Base-by-base conservation (phyloP, 2,113 vertebrate species). In the Sceloporus tristichus region DNA sequence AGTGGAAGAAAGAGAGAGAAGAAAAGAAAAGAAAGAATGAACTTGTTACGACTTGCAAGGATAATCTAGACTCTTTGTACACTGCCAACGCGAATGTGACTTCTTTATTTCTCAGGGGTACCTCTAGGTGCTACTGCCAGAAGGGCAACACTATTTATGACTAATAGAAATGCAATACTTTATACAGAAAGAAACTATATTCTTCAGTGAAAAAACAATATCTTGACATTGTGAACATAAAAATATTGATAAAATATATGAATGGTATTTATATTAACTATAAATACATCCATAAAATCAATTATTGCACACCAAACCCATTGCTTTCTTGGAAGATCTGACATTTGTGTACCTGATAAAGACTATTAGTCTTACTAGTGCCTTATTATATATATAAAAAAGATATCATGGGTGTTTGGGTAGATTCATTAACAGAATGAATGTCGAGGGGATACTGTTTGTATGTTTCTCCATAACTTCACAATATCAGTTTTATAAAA, bases 401-500 rank as follows among this genome's bases (percentile, higher is more conserved):
- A 68, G 5, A 42, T 27, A 82, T 84, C 23, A 74, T 74, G 70
- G 29, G 65, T 48, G 14, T 84, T 53, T 29, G 74, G 29, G 48
- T 84, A 3, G 56, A 84, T 53, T 71, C 82, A 34, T 56, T 56
- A 84, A 73, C 19, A 38, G 29, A 56, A 25, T 25, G 19, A 38
- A 82, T 70, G 13, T 16, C 18, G 53, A 16, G 14, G 11, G 42
- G 34, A 23, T 79, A n/a, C 29, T 34, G 21, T 56, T 54, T 14
- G 27, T 54, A 84, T 27, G 27, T 73, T 84, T 48, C 13, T 21
- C 66, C 70, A 19, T 25, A 82, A 14, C 29, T 40, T 38, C 68
- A 21, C 66, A 79, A n/a, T 79, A 74, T 54, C 68, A 34, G 29
- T 62, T 62, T 85, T 53, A 85, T 75, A 59, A 83, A 9, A 79